Percentiles rank a stretch among this genome's conserved stretches.
Evolutionary conservation across 1,140 invertebrate species (phyloP).

Genomic region (Pogonognathellus flavescens): DNA sequence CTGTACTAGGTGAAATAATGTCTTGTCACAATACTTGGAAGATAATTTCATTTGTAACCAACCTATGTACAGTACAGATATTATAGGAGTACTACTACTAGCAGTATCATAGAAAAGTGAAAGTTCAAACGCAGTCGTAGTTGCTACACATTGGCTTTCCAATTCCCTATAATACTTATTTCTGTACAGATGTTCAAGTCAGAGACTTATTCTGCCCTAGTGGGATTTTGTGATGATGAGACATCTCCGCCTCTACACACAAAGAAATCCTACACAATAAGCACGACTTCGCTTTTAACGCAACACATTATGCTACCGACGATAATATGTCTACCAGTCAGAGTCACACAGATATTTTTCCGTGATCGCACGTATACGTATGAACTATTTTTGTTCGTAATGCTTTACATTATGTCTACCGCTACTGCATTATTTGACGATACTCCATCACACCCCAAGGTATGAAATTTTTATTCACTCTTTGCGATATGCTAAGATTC

Average conservation of each 20-base stretch:
- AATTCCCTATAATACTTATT: not conserved
- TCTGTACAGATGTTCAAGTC: slow-evolving; percentile 11
- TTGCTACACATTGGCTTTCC: not conserved
- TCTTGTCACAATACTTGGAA: not conserved
- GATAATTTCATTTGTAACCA: not conserved
- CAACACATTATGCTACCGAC: not conserved
- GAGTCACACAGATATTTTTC: not conserved
- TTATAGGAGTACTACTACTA: not conserved
- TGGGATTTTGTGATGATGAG: slow-evolving; percentile 20
- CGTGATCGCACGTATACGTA: not conserved
- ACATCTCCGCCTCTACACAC: not conserved
- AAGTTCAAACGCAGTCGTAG: slow-evolving; percentile 11
- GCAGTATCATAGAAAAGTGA: not conserved
- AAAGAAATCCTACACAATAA: slow-evolving; percentile 5
- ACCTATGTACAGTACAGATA: not conserved
- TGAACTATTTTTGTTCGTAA: not conserved
- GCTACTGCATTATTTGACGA: not conserved
- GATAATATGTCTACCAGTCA: not conserved
- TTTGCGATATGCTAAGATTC: not conserved
- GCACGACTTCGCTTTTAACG: slow-evolving; percentile 14
- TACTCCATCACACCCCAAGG: not conserved
- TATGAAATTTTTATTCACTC: slow-evolving; percentile 2
- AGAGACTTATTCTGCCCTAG: not conserved
- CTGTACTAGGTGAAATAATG: not conserved
- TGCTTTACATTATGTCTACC: too few species aligned